These are phyloP conservation scores for Allophyes oxyacanthae DNA, from an alignment of 2,888 invertebrate genomes.

Conservation along the genomic window DNA sequence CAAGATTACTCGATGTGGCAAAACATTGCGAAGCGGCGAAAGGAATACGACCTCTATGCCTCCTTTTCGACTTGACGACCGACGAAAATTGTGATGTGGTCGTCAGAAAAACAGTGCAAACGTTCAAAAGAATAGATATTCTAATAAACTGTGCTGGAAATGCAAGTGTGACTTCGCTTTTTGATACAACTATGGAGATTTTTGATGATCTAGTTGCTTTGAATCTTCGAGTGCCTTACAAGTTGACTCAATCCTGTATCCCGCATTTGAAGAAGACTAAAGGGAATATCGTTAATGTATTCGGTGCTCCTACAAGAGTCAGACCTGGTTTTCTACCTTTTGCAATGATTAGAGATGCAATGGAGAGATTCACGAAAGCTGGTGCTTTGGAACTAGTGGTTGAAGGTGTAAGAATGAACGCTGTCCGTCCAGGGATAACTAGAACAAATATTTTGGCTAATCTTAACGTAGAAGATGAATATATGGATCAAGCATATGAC, in stretches of 20 bases:
- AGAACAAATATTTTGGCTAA: constrained; percentile 74
- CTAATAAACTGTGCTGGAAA: constrained; percentile 75
- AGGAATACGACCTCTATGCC: constrained; percentile 65
- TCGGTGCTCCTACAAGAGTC: constrained; percentile 65
- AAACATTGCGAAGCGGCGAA: constrained; percentile 62
- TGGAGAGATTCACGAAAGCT: constrained; percentile 72
- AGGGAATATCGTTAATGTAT: constrained; percentile 74
- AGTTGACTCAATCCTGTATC: constrained; percentile 70
- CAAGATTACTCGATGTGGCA: constrained; percentile 66
- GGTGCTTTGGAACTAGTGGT: constrained; percentile 71
- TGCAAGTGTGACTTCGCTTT: constrained; percentile 67
- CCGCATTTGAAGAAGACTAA: constrained; percentile 70
- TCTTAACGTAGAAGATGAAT: constrained; percentile 68
- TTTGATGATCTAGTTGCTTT: constrained; percentile 73
- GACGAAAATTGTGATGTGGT: constrained; percentile 70
- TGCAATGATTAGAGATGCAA: constrained; percentile 69
- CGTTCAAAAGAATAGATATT: constrained; percentile 68
- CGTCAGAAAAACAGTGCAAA: constrained; percentile 68
- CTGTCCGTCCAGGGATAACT: constrained; percentile 73
- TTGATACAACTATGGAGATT: constrained; percentile 69
- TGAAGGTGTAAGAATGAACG: constrained; percentile 76
- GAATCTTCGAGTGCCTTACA: constrained; percentile 73
- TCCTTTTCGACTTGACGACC: constrained; percentile 67
- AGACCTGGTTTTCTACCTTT: constrained; percentile 72
- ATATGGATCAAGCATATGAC: constrained; percentile 65